These are phyloP conservation scores for Pogonophryne albipinna DNA, from an alignment of 2,797 vertebrate species.

Conservation along the genomic window DNA sequence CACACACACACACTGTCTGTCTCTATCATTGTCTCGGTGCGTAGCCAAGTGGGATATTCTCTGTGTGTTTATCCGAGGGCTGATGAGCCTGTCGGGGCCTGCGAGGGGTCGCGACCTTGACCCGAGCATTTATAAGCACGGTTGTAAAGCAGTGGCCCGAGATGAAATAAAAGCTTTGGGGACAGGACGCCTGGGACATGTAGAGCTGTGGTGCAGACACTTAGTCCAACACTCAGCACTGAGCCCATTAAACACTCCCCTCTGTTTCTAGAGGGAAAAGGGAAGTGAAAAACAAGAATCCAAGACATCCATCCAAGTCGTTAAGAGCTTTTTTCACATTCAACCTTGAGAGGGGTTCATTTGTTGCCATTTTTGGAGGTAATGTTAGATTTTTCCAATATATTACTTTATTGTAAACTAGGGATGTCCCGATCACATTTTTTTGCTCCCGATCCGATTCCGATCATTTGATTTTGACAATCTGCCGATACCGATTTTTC, in stretches of 20 bases:
- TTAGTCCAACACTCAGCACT: conserved; percentile 3
- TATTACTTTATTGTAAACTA: conserved; percentile 1
- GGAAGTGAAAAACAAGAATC: neutral
- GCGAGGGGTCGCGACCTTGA: conserved; percentile 47
- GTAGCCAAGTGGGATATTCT: conserved; percentile 60
- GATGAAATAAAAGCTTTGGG: conserved; percentile 29
- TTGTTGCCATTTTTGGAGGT: too few relatives aligned
- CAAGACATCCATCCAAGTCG: conserved; percentile 1
- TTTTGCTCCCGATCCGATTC: too few relatives aligned
- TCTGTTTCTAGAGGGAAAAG: neutral
- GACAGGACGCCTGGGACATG: conserved; percentile 33
- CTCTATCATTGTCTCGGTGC: conserved; percentile 65
- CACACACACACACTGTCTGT: conserved; percentile 64
- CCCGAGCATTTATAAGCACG: conserved; percentile 39
- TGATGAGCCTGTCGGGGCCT: conserved; percentile 38
- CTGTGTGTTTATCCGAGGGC: conserved; percentile 44
- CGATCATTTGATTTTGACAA: too few relatives aligned
- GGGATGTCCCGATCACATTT: too few relatives aligned
- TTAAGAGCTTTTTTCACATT: neutral
- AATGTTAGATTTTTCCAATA: neutral
- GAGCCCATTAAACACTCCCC: conserved; percentile 12
- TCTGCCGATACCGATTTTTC: too few relatives aligned
- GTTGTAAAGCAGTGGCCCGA: conserved; percentile 28
- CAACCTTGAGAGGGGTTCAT: neutral
- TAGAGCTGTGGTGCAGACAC: conserved; percentile 8